phyloP scores from a whole-genome alignment of 2,797 vertebrate species.

The Monodelphis domestica region DNA sequence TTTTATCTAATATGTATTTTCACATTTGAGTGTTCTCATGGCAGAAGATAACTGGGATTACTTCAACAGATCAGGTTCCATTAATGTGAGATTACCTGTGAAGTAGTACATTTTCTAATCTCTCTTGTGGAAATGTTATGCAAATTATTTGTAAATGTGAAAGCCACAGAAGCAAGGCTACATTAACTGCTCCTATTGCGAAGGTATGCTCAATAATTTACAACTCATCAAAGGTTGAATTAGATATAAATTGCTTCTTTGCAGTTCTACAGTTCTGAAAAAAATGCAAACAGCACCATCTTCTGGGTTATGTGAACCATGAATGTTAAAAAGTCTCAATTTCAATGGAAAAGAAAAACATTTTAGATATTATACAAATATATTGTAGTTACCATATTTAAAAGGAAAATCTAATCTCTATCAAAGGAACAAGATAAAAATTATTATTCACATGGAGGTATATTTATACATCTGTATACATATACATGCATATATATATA shows the following conservation, averaged over 20 bases:
- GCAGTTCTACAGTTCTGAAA: conserved; percentile 34
- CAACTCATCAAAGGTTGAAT: conserved; percentile 75
- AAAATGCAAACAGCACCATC: conserved; percentile 86
- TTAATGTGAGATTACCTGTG: conserved; percentile 80
- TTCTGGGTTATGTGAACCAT: conserved; percentile 79
- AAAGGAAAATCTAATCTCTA: background rate
- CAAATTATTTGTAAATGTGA: conserved; percentile 86
- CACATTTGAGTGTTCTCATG: conserved; percentile 77
- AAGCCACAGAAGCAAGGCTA: conserved; percentile 80
- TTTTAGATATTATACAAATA: background rate
- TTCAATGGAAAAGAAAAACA: background rate
- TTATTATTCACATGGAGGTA: background rate
- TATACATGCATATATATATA: background rate
- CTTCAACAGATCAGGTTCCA: conserved; percentile 79
- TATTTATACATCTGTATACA: background rate
- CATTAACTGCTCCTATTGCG: conserved; percentile 81
- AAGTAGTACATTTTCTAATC: conserved; percentile 80
- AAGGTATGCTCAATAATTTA: conserved; percentile 84
- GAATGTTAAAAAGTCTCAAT: background rate
- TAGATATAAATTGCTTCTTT: conserved; percentile 70
- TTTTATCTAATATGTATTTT: conserved; percentile 75
- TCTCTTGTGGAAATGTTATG: conserved; percentile 84
- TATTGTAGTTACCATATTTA: background rate
- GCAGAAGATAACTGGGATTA: conserved; percentile 79
- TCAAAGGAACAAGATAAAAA: background rate